A percentile compares a stretch with the other conserved stretches of the same genome.
phyloP scores from a whole-genome alignment of 2,888 invertebrate genomes.

The Dilophus febrilis region DNA sequence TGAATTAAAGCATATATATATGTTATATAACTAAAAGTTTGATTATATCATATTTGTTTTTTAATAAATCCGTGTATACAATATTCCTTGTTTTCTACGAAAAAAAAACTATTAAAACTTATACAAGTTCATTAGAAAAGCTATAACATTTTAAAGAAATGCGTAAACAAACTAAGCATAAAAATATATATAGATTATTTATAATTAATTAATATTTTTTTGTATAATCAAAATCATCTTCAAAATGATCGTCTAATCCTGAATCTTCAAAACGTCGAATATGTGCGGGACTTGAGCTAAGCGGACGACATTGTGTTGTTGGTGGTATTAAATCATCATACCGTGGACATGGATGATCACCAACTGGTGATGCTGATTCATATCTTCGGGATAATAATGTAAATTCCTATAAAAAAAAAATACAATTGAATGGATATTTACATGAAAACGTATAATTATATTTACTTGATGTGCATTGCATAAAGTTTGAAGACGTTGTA shows the following conservation, averaged over 20 bases:
- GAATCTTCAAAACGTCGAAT: slow-evolving; percentile 8
- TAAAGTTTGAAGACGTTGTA: slow-evolving; percentile 62
- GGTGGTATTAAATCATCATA: slow-evolving; percentile 25
- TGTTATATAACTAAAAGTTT: too few species aligned
- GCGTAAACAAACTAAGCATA: too few species aligned
- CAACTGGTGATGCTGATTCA: slow-evolving; percentile 32
- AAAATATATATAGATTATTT: too few species aligned
- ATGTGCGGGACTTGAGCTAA: slow-evolving; percentile 16
- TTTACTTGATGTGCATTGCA: slow-evolving; percentile 60
- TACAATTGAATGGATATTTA: background rate
- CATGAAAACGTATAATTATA: background rate
- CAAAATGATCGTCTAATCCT: slow-evolving; percentile 15
- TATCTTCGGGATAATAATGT: slow-evolving; percentile 64
- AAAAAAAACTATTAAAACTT: too few species aligned
- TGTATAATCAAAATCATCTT: slow-evolving; percentile 23
- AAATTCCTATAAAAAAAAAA: slow-evolving; percentile 37
- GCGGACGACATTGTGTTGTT: slow-evolving; percentile 23
- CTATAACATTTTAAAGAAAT: too few species aligned
- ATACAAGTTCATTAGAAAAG: too few species aligned
- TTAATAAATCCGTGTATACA: too few species aligned
- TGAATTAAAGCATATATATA: too few species aligned
- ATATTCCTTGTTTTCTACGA: too few species aligned
- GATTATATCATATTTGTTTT: too few species aligned
- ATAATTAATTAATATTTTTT: slow-evolving; percentile 21
- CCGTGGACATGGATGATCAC: slow-evolving; percentile 24